These are phyloP conservation scores for Hassar affinis DNA, from an alignment of 2,113 vertebrate genomes.

Conservation along the genomic window DNA sequence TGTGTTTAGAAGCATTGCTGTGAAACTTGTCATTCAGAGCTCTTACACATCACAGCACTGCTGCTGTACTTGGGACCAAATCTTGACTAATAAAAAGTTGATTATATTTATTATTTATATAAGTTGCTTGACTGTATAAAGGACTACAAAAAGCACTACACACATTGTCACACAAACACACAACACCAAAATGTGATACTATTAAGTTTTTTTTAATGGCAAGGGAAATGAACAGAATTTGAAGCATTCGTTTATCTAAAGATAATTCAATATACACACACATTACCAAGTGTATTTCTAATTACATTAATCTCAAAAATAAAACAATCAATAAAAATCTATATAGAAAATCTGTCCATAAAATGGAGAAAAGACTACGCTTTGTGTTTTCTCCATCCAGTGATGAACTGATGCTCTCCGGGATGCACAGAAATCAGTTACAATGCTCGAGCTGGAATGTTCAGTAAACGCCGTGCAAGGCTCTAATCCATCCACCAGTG, in stretches of 20 bases:
- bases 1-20: background rate
- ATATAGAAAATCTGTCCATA: constrained; percentile 62
- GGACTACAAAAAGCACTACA: background rate
- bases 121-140: background rate
- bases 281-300: constrained; percentile 46
- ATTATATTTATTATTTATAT: background rate
- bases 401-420: constrained; percentile 4
- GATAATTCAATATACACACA: constrained; percentile 62
- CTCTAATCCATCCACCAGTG: background rate
- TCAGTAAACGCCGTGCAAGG: background rate
- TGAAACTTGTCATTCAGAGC: background rate
- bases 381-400: constrained; percentile 5
- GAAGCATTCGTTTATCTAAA: constrained; percentile 54
- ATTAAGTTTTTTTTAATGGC: constrained; percentile 70
- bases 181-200: background rate
- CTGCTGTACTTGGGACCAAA: constrained; percentile 1
- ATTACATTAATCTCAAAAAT: constrained; percentile 63
- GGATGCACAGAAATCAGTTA: background rate
- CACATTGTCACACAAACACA: background rate
- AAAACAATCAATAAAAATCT: constrained; percentile 71
- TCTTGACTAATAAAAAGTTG: background rate
- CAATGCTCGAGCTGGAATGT: background rate
- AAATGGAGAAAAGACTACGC: constrained; percentile 40
- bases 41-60: background rate
- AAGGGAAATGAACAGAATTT: constrained; percentile 56